Evolutionary conservation across 2,888 invertebrate species (phyloP).

Genomic region (Zaprionus bogoriensis): DNA sequence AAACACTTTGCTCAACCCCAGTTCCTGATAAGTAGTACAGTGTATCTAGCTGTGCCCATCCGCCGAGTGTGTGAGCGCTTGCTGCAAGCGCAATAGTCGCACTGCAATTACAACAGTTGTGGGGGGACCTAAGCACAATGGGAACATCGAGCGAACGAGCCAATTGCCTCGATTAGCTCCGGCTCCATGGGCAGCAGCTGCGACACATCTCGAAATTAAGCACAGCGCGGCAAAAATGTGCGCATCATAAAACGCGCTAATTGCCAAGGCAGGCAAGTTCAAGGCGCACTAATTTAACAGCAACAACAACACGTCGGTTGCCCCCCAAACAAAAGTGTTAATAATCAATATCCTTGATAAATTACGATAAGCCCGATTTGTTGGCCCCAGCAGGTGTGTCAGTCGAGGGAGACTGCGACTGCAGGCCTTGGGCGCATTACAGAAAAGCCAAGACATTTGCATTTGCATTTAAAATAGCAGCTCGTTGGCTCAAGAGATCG

Average conservation of each 20-base stretch:
- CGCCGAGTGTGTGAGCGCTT: constrained; percentile 2
- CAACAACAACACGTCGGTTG: constrained; percentile 1
- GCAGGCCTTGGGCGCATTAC: background rate
- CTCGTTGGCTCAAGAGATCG: background rate
- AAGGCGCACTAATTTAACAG: constrained; percentile 28
- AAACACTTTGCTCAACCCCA: no score
- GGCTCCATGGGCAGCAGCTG: constrained; percentile 8
- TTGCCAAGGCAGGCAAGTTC: constrained; percentile 61
- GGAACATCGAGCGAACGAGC: constrained; percentile 19
- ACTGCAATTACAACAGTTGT: constrained; percentile 44
- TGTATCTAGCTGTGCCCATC: background rate
- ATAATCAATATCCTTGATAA: constrained; percentile 33
- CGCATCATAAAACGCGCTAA: constrained; percentile 51
- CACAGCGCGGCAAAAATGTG: no score
- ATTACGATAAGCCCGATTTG: background rate
- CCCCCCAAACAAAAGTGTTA: background rate
- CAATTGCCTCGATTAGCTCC: constrained; percentile 36
- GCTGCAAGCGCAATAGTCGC: constrained; percentile 26
- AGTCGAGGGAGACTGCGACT: no score
- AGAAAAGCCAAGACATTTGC: constrained; percentile 1
- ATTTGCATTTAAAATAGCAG: constrained; percentile 9
- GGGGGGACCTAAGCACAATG: constrained; percentile 2
- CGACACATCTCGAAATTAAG: constrained; percentile 19
- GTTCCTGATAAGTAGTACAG: no score
- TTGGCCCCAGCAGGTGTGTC: background rate